Percentiles rank a stretch among this genome's conserved stretches.
Conservation (phyloP, 1,140 invertebrate species). For the Drosophila lowei region DNA sequence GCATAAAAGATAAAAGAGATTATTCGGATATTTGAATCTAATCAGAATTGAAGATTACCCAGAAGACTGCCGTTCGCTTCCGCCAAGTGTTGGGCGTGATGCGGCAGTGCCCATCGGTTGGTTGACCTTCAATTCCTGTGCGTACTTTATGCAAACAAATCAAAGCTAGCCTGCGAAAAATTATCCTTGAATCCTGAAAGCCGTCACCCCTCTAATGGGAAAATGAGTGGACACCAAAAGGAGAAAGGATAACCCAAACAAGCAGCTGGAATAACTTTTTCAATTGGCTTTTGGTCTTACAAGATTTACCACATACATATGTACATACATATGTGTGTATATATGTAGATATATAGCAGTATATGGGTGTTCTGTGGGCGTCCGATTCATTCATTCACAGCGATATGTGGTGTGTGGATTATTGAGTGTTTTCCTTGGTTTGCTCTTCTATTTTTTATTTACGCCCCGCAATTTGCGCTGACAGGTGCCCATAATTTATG, state of each 20-base stretch:
- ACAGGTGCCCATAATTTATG: slow-evolving; percentile 75
- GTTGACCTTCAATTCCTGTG: too few relatives aligned
- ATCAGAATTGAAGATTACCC: too few relatives aligned
- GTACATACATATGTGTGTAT: neutral
- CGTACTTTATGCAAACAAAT: too few relatives aligned
- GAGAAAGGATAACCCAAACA: slow-evolving; percentile 19
- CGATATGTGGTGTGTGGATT: slow-evolving; percentile 11
- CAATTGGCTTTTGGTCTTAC: slow-evolving; percentile 62
- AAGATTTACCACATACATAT: slow-evolving; percentile 32
- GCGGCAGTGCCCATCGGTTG: too few relatives aligned
- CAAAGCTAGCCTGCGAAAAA: too few relatives aligned
- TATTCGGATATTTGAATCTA: too few relatives aligned
- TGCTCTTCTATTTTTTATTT: slow-evolving; percentile 49
- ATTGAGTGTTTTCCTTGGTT: slow-evolving; percentile 24
- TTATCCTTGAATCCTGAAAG: too few relatives aligned
- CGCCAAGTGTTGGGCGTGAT: too few relatives aligned
- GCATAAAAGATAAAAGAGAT: too few relatives aligned
- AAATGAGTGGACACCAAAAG: neutral
- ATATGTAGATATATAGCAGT: slow-evolving; percentile 1
- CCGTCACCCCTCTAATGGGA: too few relatives aligned
- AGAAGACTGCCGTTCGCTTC: too few relatives aligned
- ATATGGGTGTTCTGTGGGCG: slow-evolving; percentile 26
- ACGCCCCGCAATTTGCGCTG: slow-evolving; percentile 53
- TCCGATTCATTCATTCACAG: slow-evolving; percentile 53
- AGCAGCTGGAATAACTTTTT: slow-evolving; percentile 66